phyloP scores from a whole-genome alignment of 2,888 invertebrate genomes.

The Eristalis arbustorum region DNA sequence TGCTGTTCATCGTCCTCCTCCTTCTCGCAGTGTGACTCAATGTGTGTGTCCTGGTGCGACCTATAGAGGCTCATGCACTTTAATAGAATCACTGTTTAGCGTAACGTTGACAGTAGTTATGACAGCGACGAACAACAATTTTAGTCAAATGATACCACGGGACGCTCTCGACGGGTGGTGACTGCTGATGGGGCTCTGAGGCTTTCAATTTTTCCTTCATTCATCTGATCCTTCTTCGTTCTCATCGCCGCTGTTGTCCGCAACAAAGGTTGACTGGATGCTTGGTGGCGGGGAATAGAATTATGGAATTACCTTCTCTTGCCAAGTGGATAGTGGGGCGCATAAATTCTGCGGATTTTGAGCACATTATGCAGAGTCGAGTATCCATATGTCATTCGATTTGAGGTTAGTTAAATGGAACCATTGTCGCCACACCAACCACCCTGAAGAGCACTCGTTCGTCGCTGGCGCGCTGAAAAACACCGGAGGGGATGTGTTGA shows the following conservation, averaged over 20 bases:
- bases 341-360: slow-evolving; percentile 30
- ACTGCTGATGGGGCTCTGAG: neutral
- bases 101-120: slow-evolving; percentile 52
- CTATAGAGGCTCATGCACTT: slow-evolving; percentile 47
- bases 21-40: neutral
- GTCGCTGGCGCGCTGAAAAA: neutral
- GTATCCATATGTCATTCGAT: slow-evolving; percentile 29
- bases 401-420: neutral
- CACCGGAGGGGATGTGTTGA: neutral
- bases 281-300: neutral
- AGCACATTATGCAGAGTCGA: slow-evolving; percentile 11
- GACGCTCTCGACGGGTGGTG: neutral
- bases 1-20: slow-evolving; percentile 4
- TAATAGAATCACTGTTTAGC: slow-evolving; percentile 61
- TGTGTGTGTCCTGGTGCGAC: neutral
- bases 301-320: slow-evolving; percentile 49
- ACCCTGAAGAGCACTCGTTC: neutral
- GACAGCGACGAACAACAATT: slow-evolving; percentile 23
- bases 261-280: neutral
- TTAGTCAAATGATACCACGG: slow-evolving; percentile 21
- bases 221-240: neutral
- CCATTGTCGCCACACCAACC: neutral
- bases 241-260: neutral
- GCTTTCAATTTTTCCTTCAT: neutral
- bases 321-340: slow-evolving; percentile 21